These are phyloP conservation scores for Lycocorax pyrrhopterus DNA, from an alignment of 2,113 vertebrate genomes.

Conservation along the genomic window DNA sequence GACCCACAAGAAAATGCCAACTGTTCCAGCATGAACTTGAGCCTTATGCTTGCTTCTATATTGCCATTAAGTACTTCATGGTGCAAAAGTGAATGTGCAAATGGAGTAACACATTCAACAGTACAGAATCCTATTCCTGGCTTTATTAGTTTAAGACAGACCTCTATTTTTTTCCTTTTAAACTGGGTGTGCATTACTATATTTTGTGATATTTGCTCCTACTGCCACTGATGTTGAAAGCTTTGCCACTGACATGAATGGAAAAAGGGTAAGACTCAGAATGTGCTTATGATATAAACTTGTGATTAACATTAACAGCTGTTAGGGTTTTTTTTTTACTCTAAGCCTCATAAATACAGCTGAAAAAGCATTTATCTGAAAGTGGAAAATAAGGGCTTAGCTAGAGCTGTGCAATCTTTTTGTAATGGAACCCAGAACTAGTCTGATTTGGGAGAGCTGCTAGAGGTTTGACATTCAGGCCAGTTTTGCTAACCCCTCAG, in stretches of 20 bases:
- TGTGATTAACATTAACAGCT: slow-evolving; percentile 54
- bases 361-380: slow-evolving; percentile 61
- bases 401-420: slow-evolving; percentile 41
- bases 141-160: background rate
- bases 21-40: background rate
- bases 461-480: slow-evolving; percentile 30
- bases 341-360: slow-evolving; percentile 54
- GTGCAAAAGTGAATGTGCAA: background rate
- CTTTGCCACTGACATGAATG: slow-evolving; percentile 29
- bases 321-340: background rate
- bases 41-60: background rate
- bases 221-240: slow-evolving; percentile 18
- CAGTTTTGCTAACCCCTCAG: slow-evolving; percentile 13
- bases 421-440: slow-evolving; percentile 39
- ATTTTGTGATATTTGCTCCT: background rate
- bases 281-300: slow-evolving; percentile 53
- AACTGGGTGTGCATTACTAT: background rate
- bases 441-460: background rate
- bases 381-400: slow-evolving; percentile 56
- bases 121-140: background rate
- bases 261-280: slow-evolving; percentile 43
- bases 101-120: background rate
- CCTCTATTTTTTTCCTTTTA: background rate
- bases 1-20: background rate
- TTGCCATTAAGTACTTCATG: background rate